Conservation (phyloP, 2,113 vertebrate species). For the cat (Felis catus) region DNA sequence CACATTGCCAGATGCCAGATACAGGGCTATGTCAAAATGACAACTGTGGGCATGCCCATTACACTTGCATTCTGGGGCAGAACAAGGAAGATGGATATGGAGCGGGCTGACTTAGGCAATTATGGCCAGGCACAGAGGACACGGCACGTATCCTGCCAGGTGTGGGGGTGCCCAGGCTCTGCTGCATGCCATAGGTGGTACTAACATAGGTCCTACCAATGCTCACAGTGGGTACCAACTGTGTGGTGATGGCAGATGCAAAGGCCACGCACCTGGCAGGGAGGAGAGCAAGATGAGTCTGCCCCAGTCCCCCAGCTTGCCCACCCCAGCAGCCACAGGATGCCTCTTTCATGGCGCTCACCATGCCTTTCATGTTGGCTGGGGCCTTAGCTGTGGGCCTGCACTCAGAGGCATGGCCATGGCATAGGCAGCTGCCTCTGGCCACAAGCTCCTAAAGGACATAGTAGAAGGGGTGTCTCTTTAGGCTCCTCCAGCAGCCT, state of each 20-base stretch:
- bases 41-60: slow-evolving; percentile 88
- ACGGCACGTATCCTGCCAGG: slow-evolving; percentile 86
- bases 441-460: slow-evolving; percentile 88
- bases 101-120: not conserved
- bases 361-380: slow-evolving; percentile 84
- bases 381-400: slow-evolving; percentile 80
- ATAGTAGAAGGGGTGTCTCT: slow-evolving; percentile 85
- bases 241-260: slow-evolving; percentile 93
- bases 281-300: not conserved
- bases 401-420: slow-evolving; percentile 89
- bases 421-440: slow-evolving; percentile 88
- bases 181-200: slow-evolving; percentile 91
- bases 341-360: slow-evolving; percentile 43
- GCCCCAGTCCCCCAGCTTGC: not conserved
- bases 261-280: slow-evolving; percentile 88
- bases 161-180: slow-evolving; percentile 87
- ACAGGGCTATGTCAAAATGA: slow-evolving; percentile 96
- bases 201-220: slow-evolving; percentile 87
- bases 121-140: not conserved
- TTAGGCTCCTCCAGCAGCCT: slow-evolving; percentile 78
- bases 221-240: slow-evolving; percentile 90
- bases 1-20: slow-evolving; percentile 89
- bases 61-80: slow-evolving; percentile 90
- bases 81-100: not conserved
- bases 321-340: not conserved